These are phyloP conservation scores for Chironomus riparius DNA, from an alignment of 2,888 invertebrate species.

Conservation along the genomic window DNA sequence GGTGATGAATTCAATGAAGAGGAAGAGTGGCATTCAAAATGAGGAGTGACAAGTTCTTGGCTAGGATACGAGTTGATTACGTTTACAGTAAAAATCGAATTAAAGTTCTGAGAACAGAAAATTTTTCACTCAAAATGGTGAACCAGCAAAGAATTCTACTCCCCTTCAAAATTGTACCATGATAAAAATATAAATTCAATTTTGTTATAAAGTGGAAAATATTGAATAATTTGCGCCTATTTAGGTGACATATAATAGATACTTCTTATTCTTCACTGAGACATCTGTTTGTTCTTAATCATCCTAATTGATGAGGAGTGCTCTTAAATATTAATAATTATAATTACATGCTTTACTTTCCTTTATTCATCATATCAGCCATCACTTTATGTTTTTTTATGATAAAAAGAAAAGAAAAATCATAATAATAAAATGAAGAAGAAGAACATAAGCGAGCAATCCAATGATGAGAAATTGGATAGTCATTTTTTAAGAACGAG, in stretches of 20 bases:
- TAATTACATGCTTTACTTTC: slow-evolving; percentile 10
- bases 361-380: not conserved
- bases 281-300: slow-evolving; percentile 26
- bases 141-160: no score
- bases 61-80: no score
- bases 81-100: no score
- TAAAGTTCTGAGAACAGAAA: no score
- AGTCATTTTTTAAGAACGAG: not conserved
- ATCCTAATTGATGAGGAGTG: slow-evolving; percentile 23
- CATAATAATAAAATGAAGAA: not conserved
- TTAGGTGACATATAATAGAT: slow-evolving; percentile 5
- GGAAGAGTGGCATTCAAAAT: not conserved
- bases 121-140: not conserved
- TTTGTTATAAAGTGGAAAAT: not conserved
- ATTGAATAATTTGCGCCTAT: slow-evolving; percentile 22
- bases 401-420: no score
- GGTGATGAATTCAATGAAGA: not conserved
- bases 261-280: not conserved
- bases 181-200: not conserved
- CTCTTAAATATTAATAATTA: slow-evolving; percentile 12
- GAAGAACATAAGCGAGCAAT: not conserved
- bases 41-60: not conserved
- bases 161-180: no score
- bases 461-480: slow-evolving; percentile 1
- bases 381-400: no score